Evolutionary conservation across 2,888 invertebrate species (phyloP), one percentile per base, ranked within the genome.

Genomic region (Drosophila sordidula): DNA sequence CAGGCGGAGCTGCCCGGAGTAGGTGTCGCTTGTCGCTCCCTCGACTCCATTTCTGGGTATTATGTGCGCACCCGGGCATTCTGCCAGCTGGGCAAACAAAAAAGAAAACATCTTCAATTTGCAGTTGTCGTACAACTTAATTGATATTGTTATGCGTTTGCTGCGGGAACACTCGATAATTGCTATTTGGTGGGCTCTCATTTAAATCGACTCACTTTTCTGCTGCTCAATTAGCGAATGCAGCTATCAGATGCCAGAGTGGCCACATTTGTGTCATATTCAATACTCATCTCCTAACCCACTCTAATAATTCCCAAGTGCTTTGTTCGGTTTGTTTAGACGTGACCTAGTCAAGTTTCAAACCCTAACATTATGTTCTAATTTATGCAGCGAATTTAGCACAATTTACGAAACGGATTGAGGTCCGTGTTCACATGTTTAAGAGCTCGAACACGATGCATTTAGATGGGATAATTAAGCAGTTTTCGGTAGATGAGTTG

Each of bases 61-160:
- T 58, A 41, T 61, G 52, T 49, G 16, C 44, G 41, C 44, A 36
- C 25, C 1, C 38, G 46, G 58, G 78, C 67, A 63, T 34, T 26
- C 39, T 49, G 78, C 70, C 82, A 46, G 34, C 18, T 18, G 2
- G 26, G 8, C 26, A 14, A 14, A 29, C 18, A 26, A 29, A 29
- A 47, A 41, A 47, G 34, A 14, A 70, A 76, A 71, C 75, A 79
- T 87, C 85, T 85, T 81, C 89, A 85, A 89, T 89, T 75, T 85
- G 89, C 89, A 87, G 79, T 89, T 89, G 89, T 85, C 85, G 89
- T 87, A 84, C 77, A 77, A 67, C 89, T 87, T 85, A 89, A 89
- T 89, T 85, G 89, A 81, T 89, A 87, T 89, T 79, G 85, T 89
- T 81, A 77, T 85, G 84, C 89, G 64, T 63, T 50, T 56, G 64